Evolutionary conservation across 2,113 vertebrate genomes (phyloP).

Genomic region (Cariama cristata): DNA sequence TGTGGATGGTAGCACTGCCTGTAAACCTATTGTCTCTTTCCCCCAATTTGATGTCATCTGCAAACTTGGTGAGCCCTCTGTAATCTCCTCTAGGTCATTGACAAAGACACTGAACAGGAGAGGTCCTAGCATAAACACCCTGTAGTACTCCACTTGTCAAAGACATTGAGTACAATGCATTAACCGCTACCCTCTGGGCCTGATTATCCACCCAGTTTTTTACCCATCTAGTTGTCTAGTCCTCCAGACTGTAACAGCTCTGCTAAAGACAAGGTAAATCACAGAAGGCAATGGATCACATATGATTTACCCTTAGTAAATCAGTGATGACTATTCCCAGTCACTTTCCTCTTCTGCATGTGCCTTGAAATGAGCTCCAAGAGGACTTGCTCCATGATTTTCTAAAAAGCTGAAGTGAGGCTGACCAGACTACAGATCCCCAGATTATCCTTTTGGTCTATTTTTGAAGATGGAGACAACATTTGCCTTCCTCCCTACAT

Average conservation of each 20-base stretch:
- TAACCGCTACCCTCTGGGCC: not conserved
- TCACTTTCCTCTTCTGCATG: not conserved
- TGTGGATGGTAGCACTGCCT: not conserved
- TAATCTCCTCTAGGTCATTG: not conserved
- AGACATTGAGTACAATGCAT: not conserved
- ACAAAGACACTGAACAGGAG: not conserved
- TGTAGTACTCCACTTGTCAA: not conserved
- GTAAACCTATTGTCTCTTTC: not conserved
- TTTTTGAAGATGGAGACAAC: not conserved
- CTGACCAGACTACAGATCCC: not conserved
- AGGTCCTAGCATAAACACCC: accelerated
- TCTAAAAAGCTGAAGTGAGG: not conserved
- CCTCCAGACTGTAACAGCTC: not conserved
- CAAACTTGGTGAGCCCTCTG: not conserved
- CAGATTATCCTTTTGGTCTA: not conserved
- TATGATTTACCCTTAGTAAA: not conserved
- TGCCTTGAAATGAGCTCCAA: not conserved
- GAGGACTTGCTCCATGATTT: not conserved
- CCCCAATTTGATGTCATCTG: not conserved
- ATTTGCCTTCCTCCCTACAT: not conserved
- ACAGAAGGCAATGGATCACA: not conserved
- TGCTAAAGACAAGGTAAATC: not conserved
- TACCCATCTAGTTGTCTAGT: not conserved
- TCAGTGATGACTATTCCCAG: not conserved
- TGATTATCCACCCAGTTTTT: not conserved